phyloP scores from a whole-genome alignment of 2,888 invertebrate genomes.

The Ethmia dodecea region DNA sequence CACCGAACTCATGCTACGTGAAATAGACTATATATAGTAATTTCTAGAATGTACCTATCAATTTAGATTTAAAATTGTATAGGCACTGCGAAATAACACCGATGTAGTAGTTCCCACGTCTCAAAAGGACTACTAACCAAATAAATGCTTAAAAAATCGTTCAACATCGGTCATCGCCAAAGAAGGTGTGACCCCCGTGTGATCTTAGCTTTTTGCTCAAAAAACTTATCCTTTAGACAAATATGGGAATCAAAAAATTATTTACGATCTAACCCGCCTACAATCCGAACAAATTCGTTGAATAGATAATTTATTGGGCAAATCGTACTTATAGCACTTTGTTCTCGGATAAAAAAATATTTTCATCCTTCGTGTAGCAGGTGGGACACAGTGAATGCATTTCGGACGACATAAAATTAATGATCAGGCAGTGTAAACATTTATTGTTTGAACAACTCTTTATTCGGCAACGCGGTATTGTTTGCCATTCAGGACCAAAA shows the following conservation, averaged over 20 bases:
- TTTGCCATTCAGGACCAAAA: too few relatives aligned
- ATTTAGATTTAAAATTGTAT: too few relatives aligned
- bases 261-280: constrained; percentile 60
- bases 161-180: constrained; percentile 19
- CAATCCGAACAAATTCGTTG: constrained; percentile 60
- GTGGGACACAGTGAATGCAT: constrained; percentile 29
- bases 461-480: too few relatives aligned
- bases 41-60: too few relatives aligned
- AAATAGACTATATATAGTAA: too few relatives aligned
- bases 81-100: too few relatives aligned
- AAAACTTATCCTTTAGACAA: constrained; percentile 36
- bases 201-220: constrained; percentile 21
- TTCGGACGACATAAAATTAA: constrained; percentile 41
- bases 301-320: constrained; percentile 64
- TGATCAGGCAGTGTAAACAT: constrained; percentile 57
- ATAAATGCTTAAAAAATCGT: constrained; percentile 22
- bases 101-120: constrained; percentile 23
- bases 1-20: too few relatives aligned
- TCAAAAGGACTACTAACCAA: constrained; percentile 9
- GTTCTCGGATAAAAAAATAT: constrained; percentile 24
- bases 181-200: constrained; percentile 28
- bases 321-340: constrained; percentile 38
- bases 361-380: constrained; percentile 27
- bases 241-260: constrained; percentile 25
- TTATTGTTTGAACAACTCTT: constrained; percentile 43